Percentiles rank a stretch among this genome's conserved stretches.
Conservation (phyloP, 2,888 invertebrate genomes). For the Cantharis rufa region DNA sequence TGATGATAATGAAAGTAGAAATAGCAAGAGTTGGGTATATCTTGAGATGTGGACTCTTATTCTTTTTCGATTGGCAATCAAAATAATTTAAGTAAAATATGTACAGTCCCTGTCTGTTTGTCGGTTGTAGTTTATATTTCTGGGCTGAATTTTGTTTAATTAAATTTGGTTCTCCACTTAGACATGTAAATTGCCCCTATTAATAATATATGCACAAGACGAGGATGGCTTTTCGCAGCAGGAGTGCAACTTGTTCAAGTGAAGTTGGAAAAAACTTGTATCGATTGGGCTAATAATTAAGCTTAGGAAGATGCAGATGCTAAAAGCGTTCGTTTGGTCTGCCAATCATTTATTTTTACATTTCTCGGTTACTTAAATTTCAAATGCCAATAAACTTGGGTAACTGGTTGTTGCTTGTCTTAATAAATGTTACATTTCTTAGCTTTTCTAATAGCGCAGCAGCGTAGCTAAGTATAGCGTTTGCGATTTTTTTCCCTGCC, state of each 20-base stretch:
- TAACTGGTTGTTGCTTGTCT: neutral
- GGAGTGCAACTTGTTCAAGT: neutral
- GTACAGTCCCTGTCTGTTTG: neutral
- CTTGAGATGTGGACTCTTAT: too few species aligned
- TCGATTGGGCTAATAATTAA: neutral
- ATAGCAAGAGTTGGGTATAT: too few species aligned
- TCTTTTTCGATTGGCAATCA: too few species aligned
- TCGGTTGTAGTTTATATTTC: neutral
- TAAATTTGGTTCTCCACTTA: neutral
- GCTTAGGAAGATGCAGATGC: constrained; percentile 16
- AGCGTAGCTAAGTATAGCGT: neutral
- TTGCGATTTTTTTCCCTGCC: neutral
- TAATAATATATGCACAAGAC: neutral
- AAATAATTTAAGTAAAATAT: too few species aligned
- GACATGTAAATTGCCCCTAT: neutral
- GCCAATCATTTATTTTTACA: constrained; percentile 27
- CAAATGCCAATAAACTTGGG: constrained; percentile 21
- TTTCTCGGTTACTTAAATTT: constrained; percentile 1
- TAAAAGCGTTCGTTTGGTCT: constrained; percentile 21
- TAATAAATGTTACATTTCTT: neutral
- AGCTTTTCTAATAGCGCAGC: neutral
- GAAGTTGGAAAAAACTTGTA: neutral
- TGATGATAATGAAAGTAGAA: too few species aligned
- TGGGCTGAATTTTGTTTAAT: neutral
- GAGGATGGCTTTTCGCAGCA: neutral